Percentiles rank a stretch among this genome's conserved stretches.
Evolutionary conservation across 2,888 invertebrate species (phyloP).

Genomic region (Drosophila anomalipes): DNA sequence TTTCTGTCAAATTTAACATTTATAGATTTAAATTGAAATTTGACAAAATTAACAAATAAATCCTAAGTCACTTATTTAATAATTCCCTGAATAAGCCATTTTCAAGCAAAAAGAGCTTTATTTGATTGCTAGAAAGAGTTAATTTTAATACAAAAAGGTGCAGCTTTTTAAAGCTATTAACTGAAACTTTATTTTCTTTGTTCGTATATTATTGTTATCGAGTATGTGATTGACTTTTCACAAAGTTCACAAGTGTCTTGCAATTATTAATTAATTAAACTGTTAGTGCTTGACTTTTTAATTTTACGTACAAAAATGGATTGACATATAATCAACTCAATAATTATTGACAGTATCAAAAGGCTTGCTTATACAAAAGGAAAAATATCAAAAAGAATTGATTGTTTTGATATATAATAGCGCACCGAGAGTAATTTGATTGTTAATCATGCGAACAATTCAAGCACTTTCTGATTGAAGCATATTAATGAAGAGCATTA

Average conservation of each 20-base stretch:
- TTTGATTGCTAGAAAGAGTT: neutral
- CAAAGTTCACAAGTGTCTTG: neutral
- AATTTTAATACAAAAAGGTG: neutral
- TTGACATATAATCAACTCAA: neutral
- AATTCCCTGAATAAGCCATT: neutral
- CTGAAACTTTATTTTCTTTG: neutral
- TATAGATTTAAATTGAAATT: neutral
- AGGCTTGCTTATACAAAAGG: neutral
- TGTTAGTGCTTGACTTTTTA: neutral
- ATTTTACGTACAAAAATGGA: neutral
- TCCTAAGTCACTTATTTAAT: neutral
- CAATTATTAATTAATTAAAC: slow-evolving; percentile 1
- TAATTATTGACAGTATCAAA: slow-evolving; percentile 5
- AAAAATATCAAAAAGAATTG: neutral
- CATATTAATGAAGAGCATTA: slow-evolving; percentile 72
- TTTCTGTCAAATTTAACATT: neutral
- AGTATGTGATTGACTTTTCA: neutral
- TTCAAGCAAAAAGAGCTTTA: neutral
- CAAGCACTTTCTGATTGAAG: slow-evolving; percentile 51
- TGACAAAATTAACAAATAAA: neutral
- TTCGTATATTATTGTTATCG: neutral
- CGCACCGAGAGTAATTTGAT: neutral
- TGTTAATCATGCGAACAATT: slow-evolving; percentile 35
- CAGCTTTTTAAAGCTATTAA: neutral
- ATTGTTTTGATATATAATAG: neutral